These are phyloP conservation scores for Polyergus mexicanus DNA, from an alignment of 1,140 invertebrate genomes.

Conservation along the genomic window DNA sequence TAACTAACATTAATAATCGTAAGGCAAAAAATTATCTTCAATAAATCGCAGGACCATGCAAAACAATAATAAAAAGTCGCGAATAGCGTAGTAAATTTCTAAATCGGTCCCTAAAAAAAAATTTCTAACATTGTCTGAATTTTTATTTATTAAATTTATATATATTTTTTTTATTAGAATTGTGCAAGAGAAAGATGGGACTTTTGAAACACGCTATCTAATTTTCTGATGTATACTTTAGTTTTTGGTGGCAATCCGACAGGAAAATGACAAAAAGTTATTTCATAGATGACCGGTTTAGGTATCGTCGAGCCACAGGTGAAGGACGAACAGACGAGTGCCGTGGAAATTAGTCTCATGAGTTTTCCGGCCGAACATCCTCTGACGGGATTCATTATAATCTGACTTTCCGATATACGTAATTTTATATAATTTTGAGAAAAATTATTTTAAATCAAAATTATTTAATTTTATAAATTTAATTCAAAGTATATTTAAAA, in stretches of 20 bases:
- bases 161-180: background rate
- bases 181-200: background rate
- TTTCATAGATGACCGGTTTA: constrained; percentile 14
- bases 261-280: constrained; percentile 44
- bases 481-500: background rate
- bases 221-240: background rate
- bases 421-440: background rate
- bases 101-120: background rate
- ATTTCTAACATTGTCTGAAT: background rate
- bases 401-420: too few species aligned
- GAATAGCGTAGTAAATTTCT: background rate
- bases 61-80: background rate
- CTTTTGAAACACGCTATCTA: background rate
- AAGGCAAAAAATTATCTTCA: background rate
- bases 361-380: background rate
- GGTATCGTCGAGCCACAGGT: constrained; percentile 22
- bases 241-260: background rate
- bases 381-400: background rate
- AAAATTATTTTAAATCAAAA: background rate
- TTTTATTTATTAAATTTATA: background rate
- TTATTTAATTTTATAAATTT: background rate
- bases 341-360: constrained; percentile 45
- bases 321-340: constrained; percentile 26
- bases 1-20: background rate
- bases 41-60: background rate